These are phyloP conservation scores for Lasiurus cinereus DNA, from an alignment of 2,113 vertebrate species.

Conservation along the genomic window DNA sequence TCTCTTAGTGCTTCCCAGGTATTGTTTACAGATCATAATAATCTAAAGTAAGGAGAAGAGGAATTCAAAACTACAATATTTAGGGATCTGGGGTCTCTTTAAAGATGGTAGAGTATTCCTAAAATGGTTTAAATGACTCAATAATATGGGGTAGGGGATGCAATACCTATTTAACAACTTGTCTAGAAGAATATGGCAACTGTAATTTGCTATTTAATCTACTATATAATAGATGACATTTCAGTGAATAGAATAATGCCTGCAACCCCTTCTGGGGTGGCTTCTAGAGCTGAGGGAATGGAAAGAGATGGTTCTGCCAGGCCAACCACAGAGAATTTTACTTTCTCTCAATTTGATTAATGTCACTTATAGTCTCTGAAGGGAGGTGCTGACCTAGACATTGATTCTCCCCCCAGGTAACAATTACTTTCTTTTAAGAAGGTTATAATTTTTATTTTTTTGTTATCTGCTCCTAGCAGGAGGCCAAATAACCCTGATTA, in stretches of 20 bases:
- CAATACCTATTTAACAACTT: background rate
- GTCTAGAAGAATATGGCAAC: background rate
- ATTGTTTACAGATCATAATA: background rate
- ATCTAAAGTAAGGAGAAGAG: background rate
- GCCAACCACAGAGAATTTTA: background rate
- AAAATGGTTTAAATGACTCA: slow-evolving; percentile 3
- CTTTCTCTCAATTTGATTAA: background rate
- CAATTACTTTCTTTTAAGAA: background rate
- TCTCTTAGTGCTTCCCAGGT: background rate
- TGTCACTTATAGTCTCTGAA: background rate
- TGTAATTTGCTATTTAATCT: background rate
- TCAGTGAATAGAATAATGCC: background rate
- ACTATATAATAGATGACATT: background rate
- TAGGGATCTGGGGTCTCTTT: background rate
- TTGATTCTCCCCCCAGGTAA: background rate
- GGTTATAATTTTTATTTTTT: background rate
- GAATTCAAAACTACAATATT: background rate
- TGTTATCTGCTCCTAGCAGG: background rate
- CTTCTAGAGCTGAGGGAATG: background rate
- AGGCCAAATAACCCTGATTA: background rate
- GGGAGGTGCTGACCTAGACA: background rate
- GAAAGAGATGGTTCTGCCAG: background rate
- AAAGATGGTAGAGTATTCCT: background rate
- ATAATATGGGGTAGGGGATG: background rate
- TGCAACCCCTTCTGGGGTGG: background rate